phyloP scores from a whole-genome alignment of 1,140 invertebrate species.

The Euwallacea similis region DNA sequence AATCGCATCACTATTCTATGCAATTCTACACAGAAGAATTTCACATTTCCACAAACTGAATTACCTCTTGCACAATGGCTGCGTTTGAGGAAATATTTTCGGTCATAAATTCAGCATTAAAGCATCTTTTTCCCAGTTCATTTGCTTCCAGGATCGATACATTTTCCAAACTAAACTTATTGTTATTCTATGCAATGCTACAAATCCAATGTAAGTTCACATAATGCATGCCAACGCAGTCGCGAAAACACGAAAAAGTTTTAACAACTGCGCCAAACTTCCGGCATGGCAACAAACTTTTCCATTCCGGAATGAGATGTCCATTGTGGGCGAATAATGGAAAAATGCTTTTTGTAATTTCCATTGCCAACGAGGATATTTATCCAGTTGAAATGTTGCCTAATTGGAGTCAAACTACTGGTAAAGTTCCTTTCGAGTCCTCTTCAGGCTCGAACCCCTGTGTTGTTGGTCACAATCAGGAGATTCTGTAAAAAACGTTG shows the following conservation, averaged over 20 bases:
- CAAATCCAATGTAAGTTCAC: not conserved
- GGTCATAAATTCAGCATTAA: too few relatives aligned
- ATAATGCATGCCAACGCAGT: not conserved
- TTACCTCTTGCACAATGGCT: too few relatives aligned
- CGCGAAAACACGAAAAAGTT: constrained; percentile 19
- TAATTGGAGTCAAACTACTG: constrained; percentile 14
- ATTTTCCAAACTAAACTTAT: not conserved
- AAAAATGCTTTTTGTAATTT: constrained; percentile 16
- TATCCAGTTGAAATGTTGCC: constrained; percentile 15
- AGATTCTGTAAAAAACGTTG: too few relatives aligned
- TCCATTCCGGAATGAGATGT: constrained; percentile 20
- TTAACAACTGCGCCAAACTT: constrained; percentile 19
- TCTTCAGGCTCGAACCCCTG: too few relatives aligned
- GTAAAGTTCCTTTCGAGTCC: too few relatives aligned
- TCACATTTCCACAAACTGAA: too few relatives aligned
- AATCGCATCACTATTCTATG: too few relatives aligned
- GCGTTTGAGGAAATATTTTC: too few relatives aligned
- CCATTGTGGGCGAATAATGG: constrained; percentile 26
- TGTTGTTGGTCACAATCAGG: too few relatives aligned
- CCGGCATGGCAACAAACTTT: constrained; percentile 22
- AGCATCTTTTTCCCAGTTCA: not conserved
- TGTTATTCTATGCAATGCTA: constrained; percentile 4
- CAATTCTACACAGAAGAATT: too few relatives aligned
- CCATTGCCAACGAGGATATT: constrained; percentile 19
- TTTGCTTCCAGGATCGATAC: not conserved